Conservation (phyloP, 2,888 invertebrate genomes). For the Physocephala rufipes region DNA sequence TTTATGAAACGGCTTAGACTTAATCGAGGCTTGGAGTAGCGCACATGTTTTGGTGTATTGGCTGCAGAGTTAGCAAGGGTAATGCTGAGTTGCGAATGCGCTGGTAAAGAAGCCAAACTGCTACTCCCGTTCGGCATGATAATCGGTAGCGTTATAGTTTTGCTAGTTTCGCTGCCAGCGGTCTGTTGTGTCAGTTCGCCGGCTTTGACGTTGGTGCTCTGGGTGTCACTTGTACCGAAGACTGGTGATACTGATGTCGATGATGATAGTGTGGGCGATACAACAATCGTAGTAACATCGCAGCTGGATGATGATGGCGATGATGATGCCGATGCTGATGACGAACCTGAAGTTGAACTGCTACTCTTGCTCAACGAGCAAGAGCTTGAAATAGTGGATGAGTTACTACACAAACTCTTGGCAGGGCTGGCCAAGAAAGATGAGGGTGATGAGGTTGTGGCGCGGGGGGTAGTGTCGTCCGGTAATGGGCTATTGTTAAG, state of each 20-base stretch:
- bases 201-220: slow-evolving; percentile 28
- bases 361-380: slow-evolving; percentile 7
- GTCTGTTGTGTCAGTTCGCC: slow-evolving; percentile 48
- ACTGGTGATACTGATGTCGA: slow-evolving; percentile 18
- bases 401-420: slow-evolving; percentile 56
- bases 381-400: slow-evolving; percentile 41
- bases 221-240: slow-evolving; percentile 13
- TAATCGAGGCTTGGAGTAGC: slow-evolving; percentile 63
- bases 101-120: slow-evolving; percentile 49
- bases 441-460: slow-evolving; percentile 42
- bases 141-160: slow-evolving; percentile 56
- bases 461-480: slow-evolving; percentile 26
- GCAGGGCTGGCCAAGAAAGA: slow-evolving; percentile 49
- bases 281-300: slow-evolving; percentile 47
- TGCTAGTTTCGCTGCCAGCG: slow-evolving; percentile 1
- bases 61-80: slow-evolving; percentile 56
- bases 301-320: slow-evolving; percentile 50
- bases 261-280: slow-evolving; percentile 25
- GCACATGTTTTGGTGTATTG: slow-evolving; percentile 62
- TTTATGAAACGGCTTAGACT: slow-evolving; percentile 64
- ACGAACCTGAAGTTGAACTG: slow-evolving; percentile 31
- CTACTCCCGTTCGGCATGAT: slow-evolving; percentile 55
- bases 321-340: slow-evolving; percentile 21
- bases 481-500: slow-evolving; percentile 56
- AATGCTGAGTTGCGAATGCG: slow-evolving; percentile 32